Conservation (phyloP, 2,888 invertebrate species). For the Drosophila macrospina region DNA sequence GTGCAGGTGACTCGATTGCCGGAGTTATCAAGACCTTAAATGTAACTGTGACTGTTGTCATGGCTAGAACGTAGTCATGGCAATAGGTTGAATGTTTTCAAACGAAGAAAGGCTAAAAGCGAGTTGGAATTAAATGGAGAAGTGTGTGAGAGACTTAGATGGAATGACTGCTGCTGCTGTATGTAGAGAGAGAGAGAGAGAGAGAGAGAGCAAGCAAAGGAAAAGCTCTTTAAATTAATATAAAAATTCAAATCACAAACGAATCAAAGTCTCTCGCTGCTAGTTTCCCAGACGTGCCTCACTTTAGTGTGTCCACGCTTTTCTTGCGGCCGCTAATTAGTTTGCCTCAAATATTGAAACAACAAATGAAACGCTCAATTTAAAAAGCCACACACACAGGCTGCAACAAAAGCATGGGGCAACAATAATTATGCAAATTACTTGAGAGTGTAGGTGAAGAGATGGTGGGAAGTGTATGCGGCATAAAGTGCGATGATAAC, state of each 20-base stretch:
- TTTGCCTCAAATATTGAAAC: slow-evolving; percentile 65
- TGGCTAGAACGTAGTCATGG: slow-evolving; percentile 19
- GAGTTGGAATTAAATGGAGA: neutral
- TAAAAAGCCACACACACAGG: slow-evolving; percentile 40
- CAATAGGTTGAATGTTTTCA: neutral
- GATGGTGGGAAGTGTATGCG: too few species aligned
- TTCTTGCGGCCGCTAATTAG: slow-evolving; percentile 55
- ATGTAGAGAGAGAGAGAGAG: neutral
- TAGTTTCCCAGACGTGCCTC: neutral
- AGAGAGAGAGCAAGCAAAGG: neutral
- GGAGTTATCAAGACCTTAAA: slow-evolving; percentile 52
- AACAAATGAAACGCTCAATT: slow-evolving; percentile 72
- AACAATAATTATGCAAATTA: slow-evolving; percentile 74
- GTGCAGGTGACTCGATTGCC: slow-evolving; percentile 14
- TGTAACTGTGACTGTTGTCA: slow-evolving; percentile 15
- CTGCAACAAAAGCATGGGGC: slow-evolving; percentile 26
- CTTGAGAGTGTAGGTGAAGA: slow-evolving; percentile 16
- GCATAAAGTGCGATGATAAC: slow-evolving; percentile 40
- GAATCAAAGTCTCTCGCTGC: neutral
- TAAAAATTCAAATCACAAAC: neutral
- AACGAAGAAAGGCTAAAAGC: neutral
- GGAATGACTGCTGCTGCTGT: neutral
- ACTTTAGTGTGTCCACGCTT: slow-evolving; percentile 8
- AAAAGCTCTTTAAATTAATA: neutral
- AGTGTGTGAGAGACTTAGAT: neutral